Base-by-base conservation (phyloP, 2,888 invertebrate genomes). In the Heliconius aoede region DNA sequence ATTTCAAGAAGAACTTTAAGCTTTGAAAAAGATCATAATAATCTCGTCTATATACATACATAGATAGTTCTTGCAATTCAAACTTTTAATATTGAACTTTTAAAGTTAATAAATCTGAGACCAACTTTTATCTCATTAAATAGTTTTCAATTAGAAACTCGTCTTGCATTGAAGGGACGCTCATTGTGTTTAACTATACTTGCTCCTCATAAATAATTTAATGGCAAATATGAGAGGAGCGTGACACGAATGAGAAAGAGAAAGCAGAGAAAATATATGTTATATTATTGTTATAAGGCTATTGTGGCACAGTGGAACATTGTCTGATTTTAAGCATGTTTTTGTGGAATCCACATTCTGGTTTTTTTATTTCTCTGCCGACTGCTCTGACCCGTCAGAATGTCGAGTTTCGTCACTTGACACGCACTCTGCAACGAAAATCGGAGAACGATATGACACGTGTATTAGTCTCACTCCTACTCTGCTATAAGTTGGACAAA, bases 1-100 rank as follows among this genome's bases (percentile, higher is more conserved):
- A 11, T 64, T 64, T 64, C n/a, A 64, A 64, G 7, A 24, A n/a
- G 36, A 24, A 64, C n/a, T 65, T 65, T 24, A 65, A 36, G n/a
- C 36, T 36, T 65, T 36, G 36, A 15, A 36, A 24, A 65, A 65
- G 64, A 36, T 15, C 26, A 7, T 64, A 64, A 64, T 36, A 13
- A 64, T 32, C 32, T 36, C 24, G 24, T 36, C 5, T 64, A 24
- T 64, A 24, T 36, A 11, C 3, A 36, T 36, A 32, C 62, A 32
- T 62, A 30, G 5, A 3, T n/a, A 30, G 21, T 18, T 62, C 30
- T 64, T 64, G n/a, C n/a, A 11, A 32, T 64, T 64, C 32, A 4
- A 64, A 32, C 11, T 62, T 30, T 18, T 62, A 30, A 11, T 30
- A 11, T 62, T 62, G 3, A 21, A 62, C 21, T 4, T 64, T 21